Conservation (phyloP, 1,140 invertebrate genomes). For the Heliconius congener region DNA sequence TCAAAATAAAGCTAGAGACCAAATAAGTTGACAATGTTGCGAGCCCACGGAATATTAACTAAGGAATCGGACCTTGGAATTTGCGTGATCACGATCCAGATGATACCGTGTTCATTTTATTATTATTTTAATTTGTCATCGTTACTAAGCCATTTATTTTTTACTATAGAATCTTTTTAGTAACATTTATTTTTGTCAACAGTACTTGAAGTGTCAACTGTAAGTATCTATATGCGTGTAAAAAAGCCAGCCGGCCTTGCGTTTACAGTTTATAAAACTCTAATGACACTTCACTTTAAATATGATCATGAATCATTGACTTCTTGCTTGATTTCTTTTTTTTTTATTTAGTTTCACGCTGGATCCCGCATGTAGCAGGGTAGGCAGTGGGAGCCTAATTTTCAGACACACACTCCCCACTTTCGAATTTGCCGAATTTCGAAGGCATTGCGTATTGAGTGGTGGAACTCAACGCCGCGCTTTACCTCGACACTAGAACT, state of each 20-base stretch:
- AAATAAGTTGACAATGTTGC: conserved; percentile 66
- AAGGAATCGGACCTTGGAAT: conserved; percentile 50
- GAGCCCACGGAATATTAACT: conserved; percentile 61
- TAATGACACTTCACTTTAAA: not conserved
- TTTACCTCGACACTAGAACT: too few relatives aligned
- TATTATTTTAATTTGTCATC: not conserved
- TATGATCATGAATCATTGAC: not conserved
- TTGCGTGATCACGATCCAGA: conserved; percentile 58
- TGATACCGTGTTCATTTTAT: conserved; percentile 45
- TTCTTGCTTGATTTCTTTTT: not conserved
- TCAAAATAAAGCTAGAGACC: conserved; percentile 61
- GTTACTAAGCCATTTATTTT: conserved; percentile 19
- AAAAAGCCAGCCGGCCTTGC: not conserved
- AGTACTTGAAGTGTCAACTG: not conserved
- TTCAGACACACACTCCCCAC: too few relatives aligned
- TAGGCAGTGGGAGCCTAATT: too few relatives aligned
- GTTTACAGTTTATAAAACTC: not conserved
- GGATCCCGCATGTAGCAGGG: too few relatives aligned
- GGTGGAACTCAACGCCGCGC: too few relatives aligned
- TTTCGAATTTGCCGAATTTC: too few relatives aligned
- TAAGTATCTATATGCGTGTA: not conserved
- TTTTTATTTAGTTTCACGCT: too few relatives aligned
- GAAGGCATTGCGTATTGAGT: too few relatives aligned
- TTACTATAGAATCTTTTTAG: not conserved
- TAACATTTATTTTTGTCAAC: not conserved